Conservation (phyloP, 2,888 invertebrate genomes). For the Drosophila macrothrix region DNA sequence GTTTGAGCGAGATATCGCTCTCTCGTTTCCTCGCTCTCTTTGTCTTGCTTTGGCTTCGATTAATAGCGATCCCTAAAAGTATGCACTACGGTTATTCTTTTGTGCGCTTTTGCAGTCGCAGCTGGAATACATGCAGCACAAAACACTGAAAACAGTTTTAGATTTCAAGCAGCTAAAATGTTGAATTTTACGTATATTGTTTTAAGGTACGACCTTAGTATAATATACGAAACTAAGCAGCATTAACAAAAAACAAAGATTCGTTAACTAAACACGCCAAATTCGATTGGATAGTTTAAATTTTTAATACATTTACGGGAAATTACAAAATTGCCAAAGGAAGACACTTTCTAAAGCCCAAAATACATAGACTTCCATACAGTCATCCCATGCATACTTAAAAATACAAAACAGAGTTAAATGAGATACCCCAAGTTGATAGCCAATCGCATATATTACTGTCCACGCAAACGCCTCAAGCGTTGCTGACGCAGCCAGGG, state of each 20-base stretch:
- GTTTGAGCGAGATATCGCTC: conserved; percentile 11
- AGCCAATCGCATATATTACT: conserved; percentile 3
- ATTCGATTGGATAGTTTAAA: background rate
- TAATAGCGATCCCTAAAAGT: conserved; percentile 7
- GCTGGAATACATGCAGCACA: conserved; percentile 5
- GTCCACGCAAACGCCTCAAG: conserved; percentile 40
- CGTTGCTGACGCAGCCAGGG: conserved; percentile 70
- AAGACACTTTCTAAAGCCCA: background rate
- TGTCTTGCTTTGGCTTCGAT: background rate
- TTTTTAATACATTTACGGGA: background rate
- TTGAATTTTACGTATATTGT: background rate
- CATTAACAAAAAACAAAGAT: too few species aligned
- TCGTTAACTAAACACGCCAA: background rate
- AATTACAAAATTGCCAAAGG: background rate
- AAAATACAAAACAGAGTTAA: conserved; percentile 47
- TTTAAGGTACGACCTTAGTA: background rate
- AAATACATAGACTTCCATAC: background rate
- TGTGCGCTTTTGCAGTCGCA: background rate
- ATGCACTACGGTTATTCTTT: conserved; percentile 1
- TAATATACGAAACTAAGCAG: background rate
- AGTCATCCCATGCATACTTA: conserved; percentile 37
- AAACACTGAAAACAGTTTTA: background rate
- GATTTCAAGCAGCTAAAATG: background rate
- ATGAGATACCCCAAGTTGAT: background rate
- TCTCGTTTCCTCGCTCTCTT: conserved; percentile 1